Percentiles rank a stretch among this genome's conserved stretches.
These are phyloP conservation scores for Hypocryptadius cinnamomeus DNA, from an alignment of 2,113 vertebrate genomes.

Conservation along the genomic window DNA sequence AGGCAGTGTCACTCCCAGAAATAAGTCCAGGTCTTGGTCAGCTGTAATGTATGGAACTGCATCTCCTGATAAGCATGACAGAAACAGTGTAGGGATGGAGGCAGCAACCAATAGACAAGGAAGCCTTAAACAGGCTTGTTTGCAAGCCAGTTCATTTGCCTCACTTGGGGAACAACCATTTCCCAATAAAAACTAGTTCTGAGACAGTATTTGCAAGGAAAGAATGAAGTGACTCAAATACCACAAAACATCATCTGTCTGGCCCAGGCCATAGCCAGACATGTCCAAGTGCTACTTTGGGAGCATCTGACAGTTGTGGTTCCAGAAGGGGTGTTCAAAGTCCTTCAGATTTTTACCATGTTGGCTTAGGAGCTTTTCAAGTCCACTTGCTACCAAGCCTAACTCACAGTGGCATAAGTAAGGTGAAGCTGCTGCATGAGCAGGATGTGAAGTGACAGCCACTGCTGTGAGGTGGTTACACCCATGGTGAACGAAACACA, in stretches of 20 bases:
- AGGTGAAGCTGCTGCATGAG: neutral
- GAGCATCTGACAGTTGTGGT: neutral
- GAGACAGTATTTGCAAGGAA: neutral
- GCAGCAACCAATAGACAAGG: neutral
- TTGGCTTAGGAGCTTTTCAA: neutral
- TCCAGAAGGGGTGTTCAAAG: neutral
- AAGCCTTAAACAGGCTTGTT: neutral
- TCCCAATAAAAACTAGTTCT: neutral
- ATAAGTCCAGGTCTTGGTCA: neutral
- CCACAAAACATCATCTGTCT: neutral
- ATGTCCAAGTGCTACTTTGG: neutral
- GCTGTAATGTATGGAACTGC: neutral
- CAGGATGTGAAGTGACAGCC: neutral
- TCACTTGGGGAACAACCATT: neutral
- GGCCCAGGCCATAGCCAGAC: neutral
- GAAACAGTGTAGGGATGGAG: neutral
- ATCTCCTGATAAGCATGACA: neutral
- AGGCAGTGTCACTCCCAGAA: neutral
- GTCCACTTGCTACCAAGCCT: neutral
- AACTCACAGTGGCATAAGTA: neutral
- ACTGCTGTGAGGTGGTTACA: neutral
- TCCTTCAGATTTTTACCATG: neutral
- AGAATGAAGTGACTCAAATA: neutral
- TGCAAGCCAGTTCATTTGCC: neutral
- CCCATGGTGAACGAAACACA: rapidly evolving